Evolutionary conservation across 2,888 invertebrate species (phyloP), one percentile per base, ranked within the genome.

Genomic region (Enchytraeus crypticus): DNA sequence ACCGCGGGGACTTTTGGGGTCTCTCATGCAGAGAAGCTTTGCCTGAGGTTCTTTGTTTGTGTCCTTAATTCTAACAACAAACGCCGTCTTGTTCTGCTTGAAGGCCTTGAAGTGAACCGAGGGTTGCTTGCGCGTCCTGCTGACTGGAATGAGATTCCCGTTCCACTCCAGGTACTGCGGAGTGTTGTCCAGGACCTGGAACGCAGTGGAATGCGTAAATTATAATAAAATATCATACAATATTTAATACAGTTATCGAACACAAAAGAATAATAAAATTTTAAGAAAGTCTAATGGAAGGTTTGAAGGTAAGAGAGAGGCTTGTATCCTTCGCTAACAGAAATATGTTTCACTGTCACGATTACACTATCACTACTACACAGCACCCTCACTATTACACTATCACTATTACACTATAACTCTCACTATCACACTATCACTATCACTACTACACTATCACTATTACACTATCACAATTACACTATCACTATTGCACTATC

Each of bases 61-160:
- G 74, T 96, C 92, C 77, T 92, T 91, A 62, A 97, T 88, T 78
- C 93, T 87, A 1, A 93, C 90, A 18, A 90, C 89, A 82, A 97
- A 96, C 0, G 96, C 93, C 58, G 98, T 84, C 34, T 98, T 85
- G 81, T 98, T 99, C 81, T 99, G 98, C 67, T 91, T 86, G 84
- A 98, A 98, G 30, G 96, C 96, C 75, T 90, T 18, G 84, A 98
- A 99, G 64, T 90, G 89, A 73, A 96, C 86, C 70, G 88, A 87
- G 18, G 97, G 83, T 76, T 97, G 97, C 75, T 98, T 97, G 3
- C 30, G 27, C 1, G 59, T 53, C 64, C 78, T 98, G 27, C 95
- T 88, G 11, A 98, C 88, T 32, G 98, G 97, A 55, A 95, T 87
- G 67, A 99, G 81, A 80, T 97, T 98, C 51, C 98, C 98, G 59